phyloP scores from a whole-genome alignment of 2,113 vertebrate species.

The Lagopus muta region DNA sequence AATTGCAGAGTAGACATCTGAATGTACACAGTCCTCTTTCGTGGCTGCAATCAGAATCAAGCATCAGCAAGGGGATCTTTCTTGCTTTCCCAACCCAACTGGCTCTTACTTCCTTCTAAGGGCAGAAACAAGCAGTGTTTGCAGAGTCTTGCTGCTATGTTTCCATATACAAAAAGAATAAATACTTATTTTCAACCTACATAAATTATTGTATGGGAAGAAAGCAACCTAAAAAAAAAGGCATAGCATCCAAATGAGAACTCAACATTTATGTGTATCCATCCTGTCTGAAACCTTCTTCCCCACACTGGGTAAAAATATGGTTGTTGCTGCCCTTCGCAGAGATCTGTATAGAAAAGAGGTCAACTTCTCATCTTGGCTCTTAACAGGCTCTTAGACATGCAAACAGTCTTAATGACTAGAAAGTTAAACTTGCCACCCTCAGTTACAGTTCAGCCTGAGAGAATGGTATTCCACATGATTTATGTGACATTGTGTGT shows the following conservation, averaged over 20 bases:
- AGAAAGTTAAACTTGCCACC: background rate
- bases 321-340: background rate
- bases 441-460: slow-evolving; percentile 19
- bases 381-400: slow-evolving; percentile 21
- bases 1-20: background rate
- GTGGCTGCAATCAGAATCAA: background rate
- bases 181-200: background rate
- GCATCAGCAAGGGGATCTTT: background rate
- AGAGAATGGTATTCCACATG: background rate
- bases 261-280: background rate
- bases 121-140: background rate
- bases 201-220: background rate
- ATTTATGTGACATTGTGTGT: slow-evolving; percentile 59
- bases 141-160: background rate
- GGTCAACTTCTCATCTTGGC: background rate
- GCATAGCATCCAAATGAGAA: background rate
- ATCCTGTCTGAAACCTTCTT: background rate
- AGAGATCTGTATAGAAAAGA: background rate
- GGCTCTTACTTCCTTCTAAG: background rate
- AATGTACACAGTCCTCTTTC: background rate
- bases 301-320: background rate
- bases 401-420: background rate
- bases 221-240: background rate
- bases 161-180: slow-evolving; percentile 18
- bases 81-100: background rate